These are phyloP conservation scores for Ostrea edulis DNA, from an alignment of 1,140 invertebrate genomes.

Conservation along the genomic window DNA sequence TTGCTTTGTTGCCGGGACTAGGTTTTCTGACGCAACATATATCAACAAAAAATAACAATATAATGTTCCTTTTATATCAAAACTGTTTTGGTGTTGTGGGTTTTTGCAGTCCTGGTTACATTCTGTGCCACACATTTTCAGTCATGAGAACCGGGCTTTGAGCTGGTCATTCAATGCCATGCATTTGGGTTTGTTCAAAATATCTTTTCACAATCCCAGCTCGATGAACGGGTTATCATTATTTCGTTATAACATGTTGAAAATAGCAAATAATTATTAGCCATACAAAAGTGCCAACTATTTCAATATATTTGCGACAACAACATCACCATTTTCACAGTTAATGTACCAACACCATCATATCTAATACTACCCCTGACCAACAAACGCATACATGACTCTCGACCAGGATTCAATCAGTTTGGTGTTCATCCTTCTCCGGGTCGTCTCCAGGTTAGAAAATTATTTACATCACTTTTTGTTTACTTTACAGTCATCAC, in stretches of 20 bases:
- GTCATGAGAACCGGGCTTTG: constrained; percentile 10
- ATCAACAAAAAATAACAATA: no score
- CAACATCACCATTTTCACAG: neutral
- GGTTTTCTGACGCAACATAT: no score
- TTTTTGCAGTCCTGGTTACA: constrained; percentile 35
- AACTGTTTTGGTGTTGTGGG: neutral
- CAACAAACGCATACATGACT: constrained; percentile 7
- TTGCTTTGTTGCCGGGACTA: no score
- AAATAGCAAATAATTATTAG: constrained; percentile 28
- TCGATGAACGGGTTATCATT: constrained; percentile 32
- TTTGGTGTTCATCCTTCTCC: constrained; percentile 38
- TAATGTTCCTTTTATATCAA: neutral
- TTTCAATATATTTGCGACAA: constrained; percentile 33
- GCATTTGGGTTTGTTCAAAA: constrained; percentile 2
- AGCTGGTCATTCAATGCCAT: constrained; percentile 25
- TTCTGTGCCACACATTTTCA: neutral
- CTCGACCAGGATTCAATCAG: constrained; percentile 37
- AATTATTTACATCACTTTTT: constrained; percentile 31
- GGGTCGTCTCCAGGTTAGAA: constrained; percentile 42
- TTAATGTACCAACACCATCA: neutral
- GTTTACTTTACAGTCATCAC: constrained; percentile 48
- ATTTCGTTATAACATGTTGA: constrained; percentile 7
- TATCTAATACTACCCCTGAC: neutral
- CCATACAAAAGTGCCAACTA: neutral
- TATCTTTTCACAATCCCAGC: neutral